These are phyloP conservation scores for Lamproptera curius DNA, from an alignment of 2,888 invertebrate genomes.

Conservation along the genomic window DNA sequence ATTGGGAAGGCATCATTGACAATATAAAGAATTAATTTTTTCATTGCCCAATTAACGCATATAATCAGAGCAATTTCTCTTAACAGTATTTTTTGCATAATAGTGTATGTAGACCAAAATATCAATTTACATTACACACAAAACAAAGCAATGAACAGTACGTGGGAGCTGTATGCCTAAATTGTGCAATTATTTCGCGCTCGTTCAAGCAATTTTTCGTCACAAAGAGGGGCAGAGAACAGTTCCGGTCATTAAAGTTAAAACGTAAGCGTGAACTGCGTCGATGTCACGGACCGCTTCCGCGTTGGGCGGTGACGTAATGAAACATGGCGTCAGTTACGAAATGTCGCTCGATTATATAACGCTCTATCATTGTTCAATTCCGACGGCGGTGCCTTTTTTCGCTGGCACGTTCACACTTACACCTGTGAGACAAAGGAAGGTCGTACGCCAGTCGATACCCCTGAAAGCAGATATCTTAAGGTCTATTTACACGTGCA, in stretches of 20 bases:
- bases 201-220: neutral
- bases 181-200: neutral
- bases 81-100: too few relatives aligned
- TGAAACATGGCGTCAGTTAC: slow-evolving; percentile 5
- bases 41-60: too few relatives aligned
- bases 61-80: too few relatives aligned
- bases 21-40: too few relatives aligned
- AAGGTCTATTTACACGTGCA: too few relatives aligned
- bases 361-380: neutral
- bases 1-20: too few relatives aligned
- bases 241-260: slow-evolving; percentile 14
- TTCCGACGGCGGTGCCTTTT: neutral
- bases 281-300: slow-evolving; percentile 9
- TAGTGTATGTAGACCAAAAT: too few relatives aligned
- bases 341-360: slow-evolving; percentile 8
- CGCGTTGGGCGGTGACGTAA: slow-evolving; percentile 12
- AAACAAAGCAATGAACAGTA: too few relatives aligned
- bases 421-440: neutral
- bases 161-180: too few relatives aligned
- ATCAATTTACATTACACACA: too few relatives aligned
- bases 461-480: too few relatives aligned
- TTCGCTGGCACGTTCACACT: neutral
- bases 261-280: slow-evolving; percentile 5
- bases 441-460: too few relatives aligned
- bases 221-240: slow-evolving; percentile 5